Evolutionary conservation across 2,888 invertebrate genomes (phyloP).

Genomic region (Amitus sp.): DNA sequence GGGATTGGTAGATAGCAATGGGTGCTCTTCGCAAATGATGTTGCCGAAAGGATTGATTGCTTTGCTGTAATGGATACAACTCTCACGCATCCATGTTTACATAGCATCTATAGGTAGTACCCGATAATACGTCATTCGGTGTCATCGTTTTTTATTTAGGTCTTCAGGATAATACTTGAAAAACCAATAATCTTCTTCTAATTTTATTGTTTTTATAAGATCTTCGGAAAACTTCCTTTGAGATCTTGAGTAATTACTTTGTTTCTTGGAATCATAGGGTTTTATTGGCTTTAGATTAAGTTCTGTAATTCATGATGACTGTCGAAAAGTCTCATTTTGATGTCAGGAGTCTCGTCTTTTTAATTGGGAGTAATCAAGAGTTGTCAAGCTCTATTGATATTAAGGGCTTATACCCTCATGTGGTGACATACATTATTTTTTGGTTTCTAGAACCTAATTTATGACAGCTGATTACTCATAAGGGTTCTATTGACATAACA

Average conservation of each 20-base stretch:
- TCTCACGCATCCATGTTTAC: slow-evolving; percentile 33
- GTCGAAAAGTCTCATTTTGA: neutral
- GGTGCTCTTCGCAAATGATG: slow-evolving; percentile 34
- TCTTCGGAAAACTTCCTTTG: neutral
- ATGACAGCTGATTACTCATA: no score
- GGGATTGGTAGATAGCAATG: slow-evolving; percentile 48
- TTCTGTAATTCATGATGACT: neutral
- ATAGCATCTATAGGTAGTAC: slow-evolving; percentile 24
- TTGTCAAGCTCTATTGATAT: neutral
- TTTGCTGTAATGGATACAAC: slow-evolving; percentile 30
- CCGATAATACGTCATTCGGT: slow-evolving; percentile 14
- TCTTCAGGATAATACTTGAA: no score
- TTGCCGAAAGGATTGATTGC: slow-evolving; percentile 42
- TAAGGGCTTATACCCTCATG: no score
- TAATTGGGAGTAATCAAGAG: neutral
- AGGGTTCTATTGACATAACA: no score
- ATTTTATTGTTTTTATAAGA: no score
- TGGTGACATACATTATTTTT: no score
- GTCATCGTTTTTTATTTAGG: no score
- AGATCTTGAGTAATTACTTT: no score
- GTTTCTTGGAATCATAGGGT: neutral
- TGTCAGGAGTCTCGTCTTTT: neutral
- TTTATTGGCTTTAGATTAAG: neutral
- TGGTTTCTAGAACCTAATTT: no score
- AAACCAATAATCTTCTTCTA: no score